A percentile compares a stretch with the other conserved stretches of the same genome.
Conservation (phyloP, 92 coral and sea anemone genomes). For the Blastomussa wellsi region DNA sequence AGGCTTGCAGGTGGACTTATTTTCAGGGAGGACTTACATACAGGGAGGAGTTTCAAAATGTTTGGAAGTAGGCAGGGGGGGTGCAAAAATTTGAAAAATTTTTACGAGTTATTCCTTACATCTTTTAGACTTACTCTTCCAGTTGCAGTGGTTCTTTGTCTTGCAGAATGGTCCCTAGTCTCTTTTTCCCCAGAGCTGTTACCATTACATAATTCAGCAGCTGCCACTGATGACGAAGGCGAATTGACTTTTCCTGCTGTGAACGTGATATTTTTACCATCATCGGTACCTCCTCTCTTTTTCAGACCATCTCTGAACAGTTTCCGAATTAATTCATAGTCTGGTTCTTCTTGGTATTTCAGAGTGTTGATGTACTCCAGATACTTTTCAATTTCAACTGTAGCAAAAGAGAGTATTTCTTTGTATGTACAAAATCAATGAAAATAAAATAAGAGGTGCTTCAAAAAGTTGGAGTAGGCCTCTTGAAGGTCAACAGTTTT, state of each 20-base stretch:
- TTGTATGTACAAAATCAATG: background rate
- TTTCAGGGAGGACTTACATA: too few species aligned
- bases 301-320: conserved; percentile 85
- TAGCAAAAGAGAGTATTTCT: background rate
- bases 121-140: conserved; percentile 2
- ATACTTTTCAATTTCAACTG: conserved; percentile 83
- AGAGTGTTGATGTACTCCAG: conserved; percentile 70
- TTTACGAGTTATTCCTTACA: too few species aligned
- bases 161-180: conserved; percentile 22
- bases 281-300: conserved; percentile 75
- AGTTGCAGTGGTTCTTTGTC: background rate
- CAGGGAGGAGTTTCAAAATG: too few species aligned
- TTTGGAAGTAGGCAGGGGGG: too few species aligned
- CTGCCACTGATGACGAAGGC: background rate
- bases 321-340: conserved; percentile 73
- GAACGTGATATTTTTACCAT: conserved; percentile 82
- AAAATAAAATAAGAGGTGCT: too few species aligned
- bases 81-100: too few species aligned
- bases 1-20: too few species aligned
- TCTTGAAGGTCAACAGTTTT: too few species aligned
- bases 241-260: conserved; percentile 3
- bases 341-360: conserved; percentile 78
- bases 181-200: background rate
- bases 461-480: too few species aligned
- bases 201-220: conserved; percentile 4